These are phyloP conservation scores for Tipula confusa DNA, from an alignment of 2,888 invertebrate genomes.

Conservation along the genomic window DNA sequence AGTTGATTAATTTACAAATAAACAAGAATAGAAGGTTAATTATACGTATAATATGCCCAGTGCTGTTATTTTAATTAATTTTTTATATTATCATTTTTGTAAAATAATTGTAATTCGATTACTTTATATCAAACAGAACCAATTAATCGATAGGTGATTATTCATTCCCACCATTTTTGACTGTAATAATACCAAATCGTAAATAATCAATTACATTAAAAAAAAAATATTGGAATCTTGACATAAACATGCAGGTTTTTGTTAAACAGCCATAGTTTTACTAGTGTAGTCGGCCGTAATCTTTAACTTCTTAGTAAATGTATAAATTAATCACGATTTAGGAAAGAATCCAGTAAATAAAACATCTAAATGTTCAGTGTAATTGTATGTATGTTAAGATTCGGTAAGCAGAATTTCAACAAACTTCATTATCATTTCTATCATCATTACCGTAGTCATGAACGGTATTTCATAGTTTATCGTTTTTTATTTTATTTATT, in stretches of 20 bases:
- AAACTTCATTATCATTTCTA: neutral
- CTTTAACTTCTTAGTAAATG: neutral
- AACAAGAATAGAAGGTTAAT: neutral
- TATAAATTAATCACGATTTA: constrained; percentile 20
- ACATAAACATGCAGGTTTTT: neutral
- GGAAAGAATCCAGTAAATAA: neutral
- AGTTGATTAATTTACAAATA: neutral
- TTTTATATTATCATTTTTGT: neutral
- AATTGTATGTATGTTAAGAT: neutral
- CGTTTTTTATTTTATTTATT: too few relatives aligned
- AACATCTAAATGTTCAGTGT: neutral
- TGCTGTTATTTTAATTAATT: neutral
- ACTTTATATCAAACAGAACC: neutral
- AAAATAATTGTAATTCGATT: neutral
- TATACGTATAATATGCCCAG: neutral
- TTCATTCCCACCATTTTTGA: neutral
- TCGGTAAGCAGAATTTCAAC: neutral
- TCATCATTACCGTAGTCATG: neutral
- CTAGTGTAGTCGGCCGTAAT: neutral
- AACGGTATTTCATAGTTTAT: neutral
- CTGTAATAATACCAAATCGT: neutral
- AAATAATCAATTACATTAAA: neutral
- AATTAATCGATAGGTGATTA: neutral
- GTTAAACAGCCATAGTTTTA: neutral
- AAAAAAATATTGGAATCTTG: neutral